These are phyloP conservation scores for Danio kyathit DNA, from an alignment of 2,797 vertebrate species.

Conservation along the genomic window DNA sequence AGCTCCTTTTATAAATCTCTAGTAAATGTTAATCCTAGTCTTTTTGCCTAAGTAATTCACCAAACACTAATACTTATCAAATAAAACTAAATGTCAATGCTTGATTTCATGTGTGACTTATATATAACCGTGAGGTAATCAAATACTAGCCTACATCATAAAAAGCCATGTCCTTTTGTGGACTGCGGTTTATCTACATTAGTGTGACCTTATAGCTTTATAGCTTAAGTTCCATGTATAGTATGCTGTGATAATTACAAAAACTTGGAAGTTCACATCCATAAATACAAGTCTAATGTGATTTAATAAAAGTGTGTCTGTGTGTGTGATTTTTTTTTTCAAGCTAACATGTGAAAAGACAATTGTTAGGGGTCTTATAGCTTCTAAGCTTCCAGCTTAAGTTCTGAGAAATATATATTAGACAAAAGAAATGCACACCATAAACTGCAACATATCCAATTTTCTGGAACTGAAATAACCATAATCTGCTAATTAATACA, in stretches of 20 bases:
- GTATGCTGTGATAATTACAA: slow-evolving; percentile 69
- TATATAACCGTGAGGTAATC: slow-evolving; percentile 74
- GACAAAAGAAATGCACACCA: slow-evolving; percentile 34
- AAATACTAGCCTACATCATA: slow-evolving; percentile 72
- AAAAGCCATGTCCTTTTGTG: slow-evolving; percentile 78
- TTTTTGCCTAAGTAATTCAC: slow-evolving; percentile 80
- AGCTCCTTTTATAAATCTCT: slow-evolving; percentile 80
- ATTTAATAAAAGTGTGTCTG: slow-evolving; percentile 74
- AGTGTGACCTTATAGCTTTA: slow-evolving; percentile 70
- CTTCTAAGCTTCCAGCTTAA: slow-evolving; percentile 16
- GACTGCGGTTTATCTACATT: slow-evolving; percentile 80
- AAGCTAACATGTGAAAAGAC: neutral
- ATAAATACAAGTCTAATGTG: slow-evolving; percentile 77
- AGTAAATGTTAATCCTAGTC: slow-evolving; percentile 65
- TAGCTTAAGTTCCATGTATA: slow-evolving; percentile 74
- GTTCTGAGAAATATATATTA: slow-evolving; percentile 52
- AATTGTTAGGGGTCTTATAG: slow-evolving; percentile 28
- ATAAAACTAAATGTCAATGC: slow-evolving; percentile 78
- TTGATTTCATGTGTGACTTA: slow-evolving; percentile 77
- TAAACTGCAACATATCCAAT: slow-evolving; percentile 51
- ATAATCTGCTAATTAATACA: slow-evolving; percentile 67
- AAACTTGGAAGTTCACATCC: slow-evolving; percentile 67
- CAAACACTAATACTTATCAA: slow-evolving; percentile 78
- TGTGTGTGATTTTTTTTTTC: neutral
- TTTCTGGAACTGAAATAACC: slow-evolving; percentile 67